Evolutionary conservation across 1,140 invertebrate species (phyloP).

Genomic region (Heliconius hewitsoni): DNA sequence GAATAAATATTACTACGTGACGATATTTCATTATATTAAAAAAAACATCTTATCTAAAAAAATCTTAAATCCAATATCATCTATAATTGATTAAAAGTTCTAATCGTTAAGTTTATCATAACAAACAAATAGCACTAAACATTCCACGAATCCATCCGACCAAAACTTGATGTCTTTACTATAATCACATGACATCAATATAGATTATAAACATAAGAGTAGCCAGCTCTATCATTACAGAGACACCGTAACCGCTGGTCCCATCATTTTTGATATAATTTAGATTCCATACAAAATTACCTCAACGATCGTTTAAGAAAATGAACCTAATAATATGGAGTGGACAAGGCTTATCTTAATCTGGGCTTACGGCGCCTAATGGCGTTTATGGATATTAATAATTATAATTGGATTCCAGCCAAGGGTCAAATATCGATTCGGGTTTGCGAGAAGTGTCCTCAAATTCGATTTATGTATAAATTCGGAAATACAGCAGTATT

Average conservation of each 20-base stretch:
- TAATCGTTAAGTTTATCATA: no score
- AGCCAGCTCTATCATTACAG: constrained; percentile 40
- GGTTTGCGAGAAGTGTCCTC: constrained; percentile 21
- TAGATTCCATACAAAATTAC: constrained; percentile 62
- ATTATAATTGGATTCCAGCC: constrained; percentile 63
- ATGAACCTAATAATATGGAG: constrained; percentile 63
- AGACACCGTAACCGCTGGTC: constrained; percentile 48
- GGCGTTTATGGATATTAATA: constrained; percentile 65
- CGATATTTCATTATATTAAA: no score
- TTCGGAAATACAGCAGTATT: not conserved
- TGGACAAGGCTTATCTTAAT: constrained; percentile 70
- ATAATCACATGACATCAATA: constrained; percentile 27
- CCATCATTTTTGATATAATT: constrained; percentile 63
- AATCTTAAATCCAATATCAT: not conserved
- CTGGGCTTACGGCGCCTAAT: constrained; percentile 64
- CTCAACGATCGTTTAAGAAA: constrained; percentile 51
- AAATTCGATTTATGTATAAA: not conserved
- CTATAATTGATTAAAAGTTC: not conserved
- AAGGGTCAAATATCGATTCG: constrained; percentile 61
- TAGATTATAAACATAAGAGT: constrained; percentile 14
- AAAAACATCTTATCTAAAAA: no score
- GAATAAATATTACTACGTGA: no score
- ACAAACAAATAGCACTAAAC: not conserved
- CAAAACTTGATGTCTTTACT: constrained; percentile 14
- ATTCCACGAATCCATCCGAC: not conserved